phyloP scores from a whole-genome alignment of 2,888 invertebrate genomes.

The Melieria picta region DNA sequence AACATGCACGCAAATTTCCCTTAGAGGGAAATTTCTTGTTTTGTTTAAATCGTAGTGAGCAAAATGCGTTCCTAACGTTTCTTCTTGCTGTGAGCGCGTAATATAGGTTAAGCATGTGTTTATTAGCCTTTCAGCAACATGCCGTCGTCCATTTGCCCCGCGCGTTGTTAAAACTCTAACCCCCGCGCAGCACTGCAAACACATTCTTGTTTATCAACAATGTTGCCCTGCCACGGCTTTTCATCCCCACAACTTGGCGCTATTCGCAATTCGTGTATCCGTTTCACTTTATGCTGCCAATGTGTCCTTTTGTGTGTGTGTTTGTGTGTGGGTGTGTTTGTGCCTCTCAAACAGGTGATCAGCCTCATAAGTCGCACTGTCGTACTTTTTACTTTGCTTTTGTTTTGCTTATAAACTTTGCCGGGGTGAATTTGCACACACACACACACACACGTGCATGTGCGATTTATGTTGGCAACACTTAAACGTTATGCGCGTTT shows the following conservation, averaged over 20 bases:
- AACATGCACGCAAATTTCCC: slow-evolving; percentile 5
- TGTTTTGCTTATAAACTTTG: too few species aligned
- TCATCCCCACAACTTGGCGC: not conserved
- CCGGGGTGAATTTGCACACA: not conserved
- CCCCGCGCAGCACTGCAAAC: slow-evolving; percentile 13
- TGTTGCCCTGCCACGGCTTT: slow-evolving; percentile 14
- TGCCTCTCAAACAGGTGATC: slow-evolving; percentile 1
- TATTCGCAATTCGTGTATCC: not conserved
- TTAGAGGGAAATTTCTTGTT: slow-evolving; percentile 6
- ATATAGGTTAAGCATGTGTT: slow-evolving; percentile 42
- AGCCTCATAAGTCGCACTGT: not conserved
- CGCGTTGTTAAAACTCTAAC: slow-evolving; percentile 6
- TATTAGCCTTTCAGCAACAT: slow-evolving; percentile 24
- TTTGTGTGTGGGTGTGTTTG: not conserved
- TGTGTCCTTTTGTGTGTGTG: not conserved
- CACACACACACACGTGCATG: not conserved
- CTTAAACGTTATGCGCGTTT: not conserved
- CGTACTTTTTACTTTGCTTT: too few species aligned
- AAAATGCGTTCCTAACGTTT: not conserved
- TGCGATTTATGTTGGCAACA: slow-evolving; percentile 11
- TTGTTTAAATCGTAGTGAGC: not conserved
- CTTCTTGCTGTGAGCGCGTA: slow-evolving; percentile 10
- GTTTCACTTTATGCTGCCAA: slow-evolving; percentile 14
- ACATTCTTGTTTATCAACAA: slow-evolving; percentile 21
- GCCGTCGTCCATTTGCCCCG: not conserved